Conservation (phyloP, 2,797 vertebrate genomes). For the Synaphobranchus kaupii region DNA sequence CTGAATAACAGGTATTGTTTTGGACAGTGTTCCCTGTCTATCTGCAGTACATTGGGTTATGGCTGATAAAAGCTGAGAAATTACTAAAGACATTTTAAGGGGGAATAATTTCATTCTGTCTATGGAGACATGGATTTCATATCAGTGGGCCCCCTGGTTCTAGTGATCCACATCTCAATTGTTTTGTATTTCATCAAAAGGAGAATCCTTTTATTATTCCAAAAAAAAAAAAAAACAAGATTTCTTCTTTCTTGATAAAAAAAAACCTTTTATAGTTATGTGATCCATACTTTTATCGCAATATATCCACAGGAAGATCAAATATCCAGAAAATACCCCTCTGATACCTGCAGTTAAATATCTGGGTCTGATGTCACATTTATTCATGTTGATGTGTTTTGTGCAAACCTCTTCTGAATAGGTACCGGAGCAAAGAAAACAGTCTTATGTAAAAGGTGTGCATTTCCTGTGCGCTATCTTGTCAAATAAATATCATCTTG, state of each 20-base stretch:
- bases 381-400: not conserved
- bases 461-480: not conserved
- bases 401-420: not conserved
- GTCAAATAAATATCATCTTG: not conserved
- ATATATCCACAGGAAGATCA: not conserved
- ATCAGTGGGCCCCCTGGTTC: not conserved
- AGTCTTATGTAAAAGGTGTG: constrained; percentile 8
- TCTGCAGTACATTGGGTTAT: not conserved
- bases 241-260: not conserved
- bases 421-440: not conserved
- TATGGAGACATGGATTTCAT: not conserved
- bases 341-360: not conserved
- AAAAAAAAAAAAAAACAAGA: not conserved
- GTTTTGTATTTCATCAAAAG: not conserved
- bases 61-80: not conserved
- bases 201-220: not conserved
- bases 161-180: not conserved
- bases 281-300: not conserved
- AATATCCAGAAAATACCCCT: not conserved
- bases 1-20: not conserved
- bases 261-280: not conserved
- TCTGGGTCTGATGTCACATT: not conserved
- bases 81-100: not conserved
- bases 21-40: not conserved
- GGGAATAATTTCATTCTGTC: not conserved